Evolutionary conservation across 2,888 invertebrate genomes (phyloP), one percentile per base, ranked within the genome.

Genomic region (Drosophila niveifrons): DNA sequence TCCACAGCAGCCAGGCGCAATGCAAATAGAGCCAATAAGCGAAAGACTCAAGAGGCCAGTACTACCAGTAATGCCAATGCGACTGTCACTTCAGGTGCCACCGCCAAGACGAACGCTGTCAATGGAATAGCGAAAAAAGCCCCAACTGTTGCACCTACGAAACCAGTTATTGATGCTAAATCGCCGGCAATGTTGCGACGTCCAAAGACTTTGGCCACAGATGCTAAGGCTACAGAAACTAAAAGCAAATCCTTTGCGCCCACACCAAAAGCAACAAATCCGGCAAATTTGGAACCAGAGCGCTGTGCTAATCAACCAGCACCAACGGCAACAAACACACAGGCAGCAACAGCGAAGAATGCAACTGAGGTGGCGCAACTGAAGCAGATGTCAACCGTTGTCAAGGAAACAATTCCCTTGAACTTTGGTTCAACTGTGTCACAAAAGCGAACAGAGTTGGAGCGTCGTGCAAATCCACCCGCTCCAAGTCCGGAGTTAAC

Each of bases 91-190:
- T 31, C 10, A 10, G 10, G 11, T 3, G 31, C 10, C 31, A 2
- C 31, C 13, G 1, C 18, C 6, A 15, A 43, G 29, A 31, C 51
- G 7, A 13, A n/a, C 17, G 50, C 11, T 29, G 50, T 23, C 15
- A 58, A 28, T 15, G 23, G 15, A 53, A 31, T n/a, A 56, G 44
- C 46, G 3, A 46, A 34, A 13, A 34, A 46, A 34, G 41, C 17
- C 1, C 29, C 41, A 17, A 17, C 41, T n/a, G 9, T 15, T 1
- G 8, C 43, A 17, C n/a, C 53, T 29, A 43, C 29, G 29, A 29
- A 36, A 10, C 10, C 28, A 53, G 10, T 41, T 10, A 11, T 39
- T n/a, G 28, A 23, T 28, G 13, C 10, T 2, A 39, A 28, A 28
- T 23, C 23, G 23, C 6, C 23, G 6, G 2, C 6, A 39, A 28